Evolutionary conservation across 2,888 invertebrate genomes (phyloP), one percentile per base, ranked within the genome.

Genomic region (Polylopha cassiicola): DNA sequence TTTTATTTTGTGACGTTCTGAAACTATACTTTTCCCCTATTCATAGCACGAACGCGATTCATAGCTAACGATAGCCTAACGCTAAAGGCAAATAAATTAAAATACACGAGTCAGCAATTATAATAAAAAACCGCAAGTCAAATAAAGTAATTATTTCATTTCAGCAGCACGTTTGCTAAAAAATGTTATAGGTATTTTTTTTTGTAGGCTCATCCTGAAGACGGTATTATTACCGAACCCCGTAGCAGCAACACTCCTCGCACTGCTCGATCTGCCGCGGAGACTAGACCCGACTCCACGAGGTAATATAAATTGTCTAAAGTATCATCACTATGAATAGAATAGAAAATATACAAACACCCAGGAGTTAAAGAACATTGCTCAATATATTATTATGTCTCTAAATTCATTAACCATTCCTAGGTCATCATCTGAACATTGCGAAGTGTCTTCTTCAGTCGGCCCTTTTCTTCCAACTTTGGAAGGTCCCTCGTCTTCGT

Each of bases 371-470:
- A n/a, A n/a, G n/a, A n/a, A n/a, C n/a, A n/a, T n/a, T 17, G 5
- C 3, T 14, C 3, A 27, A 1, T 13, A 11, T 15, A 2, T 8
- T 16, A 9, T 9, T 18, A 13, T 13, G 4, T n/a, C n/a, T n/a
- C n/a, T 3, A 4, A 14, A 13, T 26, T 28, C 24, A 9, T 15
- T 3, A 28, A n/a, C 37, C 13, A 29, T 38, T 55, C 48, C 11
- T 53, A 78, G 77, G 44, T 54, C 63, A 18, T 34, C 60, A 39
- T 29, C 43, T 1, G 76, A 78, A 2, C 65, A 77, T 1, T 81
- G 80, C 33, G 81, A 82, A 62, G 82, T 82, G 1, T 64, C 71
- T 0, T 82, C 82, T 1, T 75, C 82, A 7, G 70, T 79, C 0
- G 78, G 75, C 0, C 74, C 80, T 2, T 72, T 68, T 44, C 33